Evolutionary conservation across 1,140 invertebrate genomes (phyloP).

Genomic region (Dreissena rostriformis): DNA sequence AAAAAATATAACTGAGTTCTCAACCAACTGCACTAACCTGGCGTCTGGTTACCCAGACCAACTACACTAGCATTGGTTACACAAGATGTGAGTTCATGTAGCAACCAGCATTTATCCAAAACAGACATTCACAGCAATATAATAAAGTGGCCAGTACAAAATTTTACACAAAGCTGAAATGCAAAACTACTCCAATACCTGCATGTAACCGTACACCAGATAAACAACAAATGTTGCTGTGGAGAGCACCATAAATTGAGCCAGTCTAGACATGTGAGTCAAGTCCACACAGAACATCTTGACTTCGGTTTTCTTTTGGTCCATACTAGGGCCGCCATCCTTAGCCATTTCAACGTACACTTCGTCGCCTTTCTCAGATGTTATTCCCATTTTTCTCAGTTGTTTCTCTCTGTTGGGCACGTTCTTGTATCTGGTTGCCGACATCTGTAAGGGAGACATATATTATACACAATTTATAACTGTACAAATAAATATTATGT

Average conservation of each 20-base stretch:
- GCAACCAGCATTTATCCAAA: neutral
- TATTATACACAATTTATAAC: no score
- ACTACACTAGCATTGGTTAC: no score
- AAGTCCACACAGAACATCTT: constrained; percentile 90
- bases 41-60: no score
- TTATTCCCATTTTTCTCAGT: neutral
- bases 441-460: no score
- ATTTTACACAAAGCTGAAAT: neutral
- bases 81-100: no score
- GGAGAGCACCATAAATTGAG: constrained; percentile 90
- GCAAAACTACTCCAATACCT: constrained; percentile 82
- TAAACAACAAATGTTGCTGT: constrained; percentile 93
- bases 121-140: neutral
- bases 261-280: constrained; percentile 83
- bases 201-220: constrained; percentile 94
- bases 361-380: neutral
- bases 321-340: neutral
- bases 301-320: constrained; percentile 76
- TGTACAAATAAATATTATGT: no score
- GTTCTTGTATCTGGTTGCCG: no score
- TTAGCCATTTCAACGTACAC: constrained; percentile 32
- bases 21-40: no score
- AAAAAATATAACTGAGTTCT: no score
- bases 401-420: no score
- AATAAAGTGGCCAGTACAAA: neutral